phyloP scores from a whole-genome alignment of 2,888 invertebrate species.

The Drosophila limbata region DNA sequence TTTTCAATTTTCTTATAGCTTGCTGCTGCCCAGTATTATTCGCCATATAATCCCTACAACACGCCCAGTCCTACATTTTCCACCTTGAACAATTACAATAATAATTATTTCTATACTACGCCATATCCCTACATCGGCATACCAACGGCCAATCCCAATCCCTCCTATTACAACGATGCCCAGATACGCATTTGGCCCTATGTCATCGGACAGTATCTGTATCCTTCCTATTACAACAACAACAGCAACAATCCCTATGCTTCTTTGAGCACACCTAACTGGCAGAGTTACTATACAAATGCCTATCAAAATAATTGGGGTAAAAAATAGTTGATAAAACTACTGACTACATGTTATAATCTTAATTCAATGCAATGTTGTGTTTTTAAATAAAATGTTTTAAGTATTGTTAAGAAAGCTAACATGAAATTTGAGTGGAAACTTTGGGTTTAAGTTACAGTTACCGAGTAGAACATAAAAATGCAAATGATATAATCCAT shows the following conservation, averaged over 20 bases:
- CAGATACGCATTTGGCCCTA: conserved; percentile 76
- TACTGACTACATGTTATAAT: conserved; percentile 2
- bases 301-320: conserved; percentile 57
- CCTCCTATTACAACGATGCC: conserved; percentile 33
- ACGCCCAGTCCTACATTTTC: conserved; percentile 73
- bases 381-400: conserved; percentile 16
- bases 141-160: conserved; percentile 26
- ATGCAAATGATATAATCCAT: conserved; percentile 57
- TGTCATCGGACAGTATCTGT: conserved; percentile 77
- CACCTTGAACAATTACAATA: conserved; percentile 50
- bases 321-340: conserved; percentile 54
- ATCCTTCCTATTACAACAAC: conserved; percentile 67
- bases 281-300: conserved; percentile 66
- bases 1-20: conserved; percentile 25
- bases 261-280: conserved; percentile 54
- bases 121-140: conserved; percentile 52
- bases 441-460: conserved; percentile 5
- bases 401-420: conserved; percentile 8
- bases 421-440: conserved; percentile 5
- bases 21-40: conserved; percentile 58
- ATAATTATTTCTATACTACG: conserved; percentile 51
- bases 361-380: conserved; percentile 8
- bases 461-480: conserved; percentile 29
- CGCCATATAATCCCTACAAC: conserved; percentile 67
- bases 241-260: conserved; percentile 67